Evolutionary conservation across 2,888 invertebrate species (phyloP).

Genomic region (Polyommatus icarus): DNA sequence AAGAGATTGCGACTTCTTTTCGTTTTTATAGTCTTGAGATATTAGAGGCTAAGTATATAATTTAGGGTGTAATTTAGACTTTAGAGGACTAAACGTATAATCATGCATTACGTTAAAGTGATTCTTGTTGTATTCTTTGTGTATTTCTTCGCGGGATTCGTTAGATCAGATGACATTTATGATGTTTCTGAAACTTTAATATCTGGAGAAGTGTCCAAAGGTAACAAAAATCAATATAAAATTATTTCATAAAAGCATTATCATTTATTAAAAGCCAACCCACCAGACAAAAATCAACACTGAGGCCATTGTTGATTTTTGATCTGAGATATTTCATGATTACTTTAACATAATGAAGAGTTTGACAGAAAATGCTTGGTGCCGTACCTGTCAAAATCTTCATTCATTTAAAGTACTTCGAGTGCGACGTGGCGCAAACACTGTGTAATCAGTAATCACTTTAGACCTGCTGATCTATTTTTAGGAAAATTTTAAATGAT

Average conservation of each 20-base stretch:
- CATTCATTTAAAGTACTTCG: no score
- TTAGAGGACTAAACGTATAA: background rate
- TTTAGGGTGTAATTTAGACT: background rate
- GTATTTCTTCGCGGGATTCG: background rate
- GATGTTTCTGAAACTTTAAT: background rate
- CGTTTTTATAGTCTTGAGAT: background rate
- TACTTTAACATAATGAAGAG: no score
- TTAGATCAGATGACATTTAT: background rate
- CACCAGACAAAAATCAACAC: no score
- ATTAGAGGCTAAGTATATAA: background rate
- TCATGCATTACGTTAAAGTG: background rate
- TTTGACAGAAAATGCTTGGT: no score
- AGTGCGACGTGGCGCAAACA: no score
- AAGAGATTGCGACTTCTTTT: background rate
- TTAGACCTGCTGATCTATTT: no score
- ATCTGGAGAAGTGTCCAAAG: background rate
- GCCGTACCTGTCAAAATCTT: no score
- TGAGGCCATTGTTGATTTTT: no score
- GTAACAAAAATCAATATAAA: background rate
- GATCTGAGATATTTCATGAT: no score
- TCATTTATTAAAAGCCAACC: background rate
- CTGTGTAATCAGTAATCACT: no score
- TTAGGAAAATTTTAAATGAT: no score
- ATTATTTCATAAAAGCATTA: background rate
- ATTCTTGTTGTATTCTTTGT: background rate